Conservation (phyloP, 37 sponge, comb jelly and placozoan genomes). For the Ephydatia muelleri region DNA sequence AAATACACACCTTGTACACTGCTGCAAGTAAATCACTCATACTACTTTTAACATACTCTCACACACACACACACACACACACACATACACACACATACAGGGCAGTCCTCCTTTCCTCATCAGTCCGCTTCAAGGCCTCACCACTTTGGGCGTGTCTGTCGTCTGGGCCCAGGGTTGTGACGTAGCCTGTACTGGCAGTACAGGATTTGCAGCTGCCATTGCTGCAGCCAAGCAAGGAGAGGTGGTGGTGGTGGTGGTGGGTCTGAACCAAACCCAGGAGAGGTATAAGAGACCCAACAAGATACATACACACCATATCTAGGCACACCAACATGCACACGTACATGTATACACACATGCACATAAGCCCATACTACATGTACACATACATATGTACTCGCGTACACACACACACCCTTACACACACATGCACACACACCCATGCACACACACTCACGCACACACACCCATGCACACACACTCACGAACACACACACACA, state of each 20-base stretch:
- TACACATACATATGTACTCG: neutral
- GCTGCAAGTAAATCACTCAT: no score
- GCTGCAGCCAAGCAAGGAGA: slow-evolving; percentile 54
- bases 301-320: neutral
- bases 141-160: slow-evolving; percentile 32
- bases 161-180: slow-evolving; percentile 63
- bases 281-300: slow-evolving; percentile 21
- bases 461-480: neutral
- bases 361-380: neutral
- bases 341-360: neutral
- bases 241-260: slow-evolving; percentile 70
- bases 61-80: neutral
- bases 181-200: slow-evolving; percentile 49
- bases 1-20: neutral
- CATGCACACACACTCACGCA: neutral
- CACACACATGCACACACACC: neutral
- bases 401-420: no score
- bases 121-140: slow-evolving; percentile 66
- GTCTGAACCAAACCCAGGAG: slow-evolving; percentile 59
- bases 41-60: neutral
- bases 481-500: slow-evolving; percentile 1
- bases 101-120: slow-evolving; percentile 80
- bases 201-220: slow-evolving; percentile 67
- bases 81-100: slow-evolving; percentile 7
- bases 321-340: neutral